Evolutionary conservation across 2,113 vertebrate genomes (phyloP), one percentile per base, ranked within the genome.

Genomic region (Sprattus sprattus): DNA sequence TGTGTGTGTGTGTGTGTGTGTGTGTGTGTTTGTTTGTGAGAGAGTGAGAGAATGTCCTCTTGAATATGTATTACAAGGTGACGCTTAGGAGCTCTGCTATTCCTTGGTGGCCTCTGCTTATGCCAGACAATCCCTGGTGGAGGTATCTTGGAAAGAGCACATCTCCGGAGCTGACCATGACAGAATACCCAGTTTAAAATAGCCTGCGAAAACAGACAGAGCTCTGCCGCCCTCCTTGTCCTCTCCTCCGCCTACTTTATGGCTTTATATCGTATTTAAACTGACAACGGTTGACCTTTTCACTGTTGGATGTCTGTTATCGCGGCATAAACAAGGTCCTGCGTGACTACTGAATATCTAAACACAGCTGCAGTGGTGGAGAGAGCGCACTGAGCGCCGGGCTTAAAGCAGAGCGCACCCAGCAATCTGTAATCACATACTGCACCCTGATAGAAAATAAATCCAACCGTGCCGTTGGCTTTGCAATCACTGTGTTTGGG

Each of bases 61-160:
- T 71, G 64, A 8, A 71, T 71, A 71, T 81, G 84, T 52, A 87
- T 87, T 82, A 81, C 71, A 46, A 25, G 49, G 57, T 49, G 82
- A 83, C n/a, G 67, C 84, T 57, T 85, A 85, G 84, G 52, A 45
- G 82, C 52, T 64, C 39, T 54, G 32, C 84, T 85, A 88, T 85
- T 60, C 83, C 80, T 67, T 81, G 75, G 82, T 28, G 49, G 57
- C 81, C 81, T 81, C 49, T 83, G 82, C 85, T 86, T 57, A 86
- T 71, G 85, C 82, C 82, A 80, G 64, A 32, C 44, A 45, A 54
- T 83, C 85, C 82, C 85, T 86, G 64, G 47, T 80, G 82, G 52
- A 81, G 44, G 46, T 11, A 32, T 50, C 71, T 83, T 83, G 82
- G 22, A 71, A 83, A 52, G 67, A 86, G 64, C 82, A 81, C 64